Evolutionary conservation across 2,797 vertebrate genomes (phyloP).

Genomic region (Sus cebifrons): DNA sequence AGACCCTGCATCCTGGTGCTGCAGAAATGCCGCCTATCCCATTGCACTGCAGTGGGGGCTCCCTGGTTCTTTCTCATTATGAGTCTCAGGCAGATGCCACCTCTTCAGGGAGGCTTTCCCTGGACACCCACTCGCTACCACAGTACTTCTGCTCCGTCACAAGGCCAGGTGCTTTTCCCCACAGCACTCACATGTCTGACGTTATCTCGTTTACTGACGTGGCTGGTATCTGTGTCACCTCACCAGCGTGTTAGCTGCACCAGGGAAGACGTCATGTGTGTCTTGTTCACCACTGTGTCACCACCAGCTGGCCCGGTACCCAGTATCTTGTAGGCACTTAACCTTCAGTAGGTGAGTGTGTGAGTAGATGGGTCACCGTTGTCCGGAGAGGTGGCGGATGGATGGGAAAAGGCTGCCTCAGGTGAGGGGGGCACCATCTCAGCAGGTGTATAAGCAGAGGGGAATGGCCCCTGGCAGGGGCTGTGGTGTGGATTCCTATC

Average conservation of each 20-base stretch:
- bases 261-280: background rate
- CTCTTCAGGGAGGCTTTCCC: background rate
- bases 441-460: background rate
- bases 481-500: rapidly evolving
- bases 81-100: background rate
- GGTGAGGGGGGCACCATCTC: background rate
- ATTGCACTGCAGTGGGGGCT: too few species aligned
- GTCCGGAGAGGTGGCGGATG: background rate
- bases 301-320: background rate
- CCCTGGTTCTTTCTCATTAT: too few species aligned
- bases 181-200: background rate
- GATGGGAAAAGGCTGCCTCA: background rate
- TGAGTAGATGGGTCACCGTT: background rate
- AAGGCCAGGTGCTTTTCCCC: background rate
- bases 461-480: background rate
- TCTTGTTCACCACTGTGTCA: background rate
- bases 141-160: background rate
- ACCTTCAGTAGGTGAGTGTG: background rate
- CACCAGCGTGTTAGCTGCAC: background rate
- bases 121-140: background rate
- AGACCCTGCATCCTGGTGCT: too few species aligned
- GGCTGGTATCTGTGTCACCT: background rate
- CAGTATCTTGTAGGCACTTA: background rate
- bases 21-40: too few species aligned
- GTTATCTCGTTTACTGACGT: background rate